Percentiles rank a stretch among this genome's conserved stretches.
Evolutionary conservation across 2,797 vertebrate genomes (phyloP).

Genomic region (Spinus pinus): DNA sequence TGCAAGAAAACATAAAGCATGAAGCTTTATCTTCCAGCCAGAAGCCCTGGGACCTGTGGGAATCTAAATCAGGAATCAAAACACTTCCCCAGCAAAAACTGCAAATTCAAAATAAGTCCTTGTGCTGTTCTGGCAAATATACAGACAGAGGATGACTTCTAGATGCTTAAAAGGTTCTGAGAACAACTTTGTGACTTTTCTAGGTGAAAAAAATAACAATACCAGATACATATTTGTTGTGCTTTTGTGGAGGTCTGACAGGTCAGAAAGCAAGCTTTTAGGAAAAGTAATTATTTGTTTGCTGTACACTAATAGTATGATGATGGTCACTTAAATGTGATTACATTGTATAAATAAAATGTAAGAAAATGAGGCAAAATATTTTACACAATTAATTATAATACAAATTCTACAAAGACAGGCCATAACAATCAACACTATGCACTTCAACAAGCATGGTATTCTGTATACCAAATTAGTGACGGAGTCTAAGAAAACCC

Average conservation of each 20-base stretch:
- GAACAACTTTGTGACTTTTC: background rate
- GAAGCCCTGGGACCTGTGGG: conserved; percentile 19
- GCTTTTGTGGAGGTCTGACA: background rate
- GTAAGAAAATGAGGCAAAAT: background rate
- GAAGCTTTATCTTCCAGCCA: conserved; percentile 61
- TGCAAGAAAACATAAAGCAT: conserved; percentile 48
- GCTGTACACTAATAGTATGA: background rate
- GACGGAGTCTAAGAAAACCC: background rate
- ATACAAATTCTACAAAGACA: background rate
- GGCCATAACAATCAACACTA: background rate
- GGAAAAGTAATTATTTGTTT: background rate
- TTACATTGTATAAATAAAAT: background rate
- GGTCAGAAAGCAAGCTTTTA: background rate
- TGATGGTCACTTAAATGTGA: background rate
- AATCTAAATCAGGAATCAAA: conserved; percentile 70
- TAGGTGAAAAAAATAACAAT: conserved; percentile 27
- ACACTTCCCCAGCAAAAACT: conserved; percentile 31
- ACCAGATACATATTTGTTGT: background rate
- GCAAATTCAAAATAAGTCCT: conserved; percentile 64
- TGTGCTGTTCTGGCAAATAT: conserved; percentile 35
- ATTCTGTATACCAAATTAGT: background rate
- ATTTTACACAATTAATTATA: background rate
- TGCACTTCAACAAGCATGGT: background rate
- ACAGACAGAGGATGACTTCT: background rate
- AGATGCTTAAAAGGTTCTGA: conserved; percentile 33